These are phyloP conservation scores for Gavia stellata DNA, from an alignment of 2,113 vertebrate genomes.

Conservation along the genomic window DNA sequence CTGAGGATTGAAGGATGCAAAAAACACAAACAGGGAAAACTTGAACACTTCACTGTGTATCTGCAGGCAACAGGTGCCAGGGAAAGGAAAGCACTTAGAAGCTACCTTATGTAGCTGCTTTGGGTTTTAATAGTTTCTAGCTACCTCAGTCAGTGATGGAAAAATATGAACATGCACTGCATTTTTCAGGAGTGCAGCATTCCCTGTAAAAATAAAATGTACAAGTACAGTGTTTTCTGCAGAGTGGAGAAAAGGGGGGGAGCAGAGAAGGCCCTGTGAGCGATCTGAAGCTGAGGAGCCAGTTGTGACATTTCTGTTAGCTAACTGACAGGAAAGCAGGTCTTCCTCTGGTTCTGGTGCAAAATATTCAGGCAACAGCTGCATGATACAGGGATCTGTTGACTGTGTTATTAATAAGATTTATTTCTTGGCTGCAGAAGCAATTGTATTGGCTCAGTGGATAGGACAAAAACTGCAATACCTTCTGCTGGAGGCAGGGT, in stretches of 20 bases:
- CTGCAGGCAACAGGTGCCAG: not conserved
- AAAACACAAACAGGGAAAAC: not conserved
- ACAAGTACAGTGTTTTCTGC: not conserved
- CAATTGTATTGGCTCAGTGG: not conserved
- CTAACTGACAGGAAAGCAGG: not conserved
- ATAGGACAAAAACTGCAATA: not conserved
- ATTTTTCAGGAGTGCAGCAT: not conserved
- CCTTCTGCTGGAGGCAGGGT: not conserved
- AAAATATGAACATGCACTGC: not conserved
- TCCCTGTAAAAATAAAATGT: not conserved
- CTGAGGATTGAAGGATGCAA: not conserved
- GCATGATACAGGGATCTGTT: not conserved
- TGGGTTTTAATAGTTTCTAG: not conserved
- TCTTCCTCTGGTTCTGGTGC: not conserved
- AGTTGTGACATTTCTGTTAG: not conserved
- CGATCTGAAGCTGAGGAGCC: not conserved
- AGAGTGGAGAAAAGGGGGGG: not conserved
- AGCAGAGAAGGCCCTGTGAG: not conserved
- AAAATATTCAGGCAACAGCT: not conserved
- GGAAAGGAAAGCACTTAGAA: not conserved
- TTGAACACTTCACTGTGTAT: not conserved
- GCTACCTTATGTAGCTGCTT: not conserved
- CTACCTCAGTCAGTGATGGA: not conserved
- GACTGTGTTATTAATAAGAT: rapidly evolving
- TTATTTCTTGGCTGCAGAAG: not conserved